Percentiles rank a stretch among this genome's conserved stretches.
These are phyloP conservation scores for Chesias legatella DNA, from an alignment of 2,888 invertebrate species.

Conservation along the genomic window DNA sequence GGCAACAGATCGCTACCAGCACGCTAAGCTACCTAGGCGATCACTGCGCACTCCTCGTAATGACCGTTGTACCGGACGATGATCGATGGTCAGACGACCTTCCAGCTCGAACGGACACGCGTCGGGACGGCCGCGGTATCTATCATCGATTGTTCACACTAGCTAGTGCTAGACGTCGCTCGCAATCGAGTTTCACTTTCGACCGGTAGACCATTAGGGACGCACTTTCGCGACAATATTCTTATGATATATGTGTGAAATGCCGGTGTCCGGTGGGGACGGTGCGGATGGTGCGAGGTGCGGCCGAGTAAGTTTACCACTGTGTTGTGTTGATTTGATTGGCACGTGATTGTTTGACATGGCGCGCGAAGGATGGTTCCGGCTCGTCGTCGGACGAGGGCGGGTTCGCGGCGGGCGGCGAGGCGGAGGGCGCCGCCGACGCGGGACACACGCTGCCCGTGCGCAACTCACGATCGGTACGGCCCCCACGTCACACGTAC, in stretches of 20 bases:
- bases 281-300: too few relatives aligned
- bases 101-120: constrained; percentile 51
- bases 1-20: constrained; percentile 52
- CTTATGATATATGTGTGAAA: constrained; percentile 35
- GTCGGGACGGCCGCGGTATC: constrained; percentile 54
- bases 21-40: constrained; percentile 37
- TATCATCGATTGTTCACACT: constrained; percentile 67
- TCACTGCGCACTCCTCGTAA: constrained; percentile 41
- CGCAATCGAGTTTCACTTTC: constrained; percentile 64
- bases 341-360: constrained; percentile 63
- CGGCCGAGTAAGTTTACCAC: constrained; percentile 49
- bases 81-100: constrained; percentile 62
- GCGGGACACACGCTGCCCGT: constrained; percentile 77
- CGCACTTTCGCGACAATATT: constrained; percentile 41
- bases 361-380: constrained; percentile 69
- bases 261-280: constrained; percentile 36
- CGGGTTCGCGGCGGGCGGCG: constrained; percentile 71
- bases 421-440: constrained; percentile 56
- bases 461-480: constrained; percentile 77
- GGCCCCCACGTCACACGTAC: constrained; percentile 43
- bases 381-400: constrained; percentile 79
- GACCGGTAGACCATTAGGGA: constrained; percentile 52
- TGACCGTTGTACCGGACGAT: constrained; percentile 36
- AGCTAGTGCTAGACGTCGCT: constrained; percentile 34
- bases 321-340: constrained; percentile 49